These are phyloP conservation scores for Araneus ventricosus DNA, from an alignment of 1,140 invertebrate genomes.

Conservation along the genomic window DNA sequence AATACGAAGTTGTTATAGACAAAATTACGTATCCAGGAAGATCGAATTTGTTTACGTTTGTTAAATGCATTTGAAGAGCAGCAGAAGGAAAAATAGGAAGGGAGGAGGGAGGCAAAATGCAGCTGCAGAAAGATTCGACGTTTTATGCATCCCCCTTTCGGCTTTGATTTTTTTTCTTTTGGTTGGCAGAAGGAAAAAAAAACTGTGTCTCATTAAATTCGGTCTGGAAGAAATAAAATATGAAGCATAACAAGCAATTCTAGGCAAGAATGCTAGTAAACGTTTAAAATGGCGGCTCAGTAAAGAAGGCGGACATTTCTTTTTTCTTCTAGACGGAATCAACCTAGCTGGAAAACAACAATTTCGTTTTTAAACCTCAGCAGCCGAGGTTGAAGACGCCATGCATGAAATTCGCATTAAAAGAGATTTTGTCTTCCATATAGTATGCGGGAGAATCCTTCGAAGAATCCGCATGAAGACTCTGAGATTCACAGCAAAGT, in stretches of 20 bases:
- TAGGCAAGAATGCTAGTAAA: constrained; percentile 1
- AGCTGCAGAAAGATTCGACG: neutral
- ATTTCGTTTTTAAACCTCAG: constrained; percentile 33
- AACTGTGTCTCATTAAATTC: constrained; percentile 54
- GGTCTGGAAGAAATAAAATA: constrained; percentile 57
- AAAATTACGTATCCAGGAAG: constrained; percentile 36
- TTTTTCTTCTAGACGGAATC: neutral
- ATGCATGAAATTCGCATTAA: constrained; percentile 59
- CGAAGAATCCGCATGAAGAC: neutral
- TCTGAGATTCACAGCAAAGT: neutral
- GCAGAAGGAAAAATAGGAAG: neutral
- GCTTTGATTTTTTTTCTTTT: constrained; percentile 3
- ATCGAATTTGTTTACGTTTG: constrained; percentile 64
- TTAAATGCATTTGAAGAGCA: constrained; percentile 30
- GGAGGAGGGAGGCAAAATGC: neutral
- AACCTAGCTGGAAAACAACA: constrained; percentile 29
- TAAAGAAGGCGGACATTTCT: neutral
- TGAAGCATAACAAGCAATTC: constrained; percentile 65
- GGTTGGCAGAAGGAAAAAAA: neutral
- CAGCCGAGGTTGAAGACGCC: neutral
- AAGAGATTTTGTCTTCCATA: constrained; percentile 13
- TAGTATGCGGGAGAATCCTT: neutral
- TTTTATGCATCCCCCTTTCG: constrained; percentile 5
- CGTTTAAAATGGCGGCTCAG: constrained; percentile 39
- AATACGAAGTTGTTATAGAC: constrained; percentile 32